Percentiles rank a stretch among this genome's conserved stretches.
Conservation (phyloP, 2,797 vertebrate species). For the Ctenopoma kingsleyae region DNA sequence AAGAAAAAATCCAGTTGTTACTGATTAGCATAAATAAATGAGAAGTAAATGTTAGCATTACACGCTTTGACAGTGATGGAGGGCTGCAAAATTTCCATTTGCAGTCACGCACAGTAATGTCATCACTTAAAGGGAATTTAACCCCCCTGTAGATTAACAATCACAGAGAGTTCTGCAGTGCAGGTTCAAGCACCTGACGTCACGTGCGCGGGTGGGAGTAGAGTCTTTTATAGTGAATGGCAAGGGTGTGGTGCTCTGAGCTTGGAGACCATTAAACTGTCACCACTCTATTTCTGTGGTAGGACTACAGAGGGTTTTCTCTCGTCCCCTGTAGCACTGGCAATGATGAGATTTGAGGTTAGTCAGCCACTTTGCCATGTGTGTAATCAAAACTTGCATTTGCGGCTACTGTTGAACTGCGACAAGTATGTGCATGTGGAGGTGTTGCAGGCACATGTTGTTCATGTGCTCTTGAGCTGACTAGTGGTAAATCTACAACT, state of each 20-base stretch:
- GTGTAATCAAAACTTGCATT: slow-evolving; percentile 65
- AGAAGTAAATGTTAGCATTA: slow-evolving; percentile 67
- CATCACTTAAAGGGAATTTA: slow-evolving; percentile 63
- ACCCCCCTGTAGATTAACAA: slow-evolving; percentile 62
- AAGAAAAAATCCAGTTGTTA: slow-evolving; percentile 54
- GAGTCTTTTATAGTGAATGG: slow-evolving; percentile 74
- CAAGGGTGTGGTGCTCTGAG: slow-evolving; percentile 75
- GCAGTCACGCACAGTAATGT: slow-evolving; percentile 72
- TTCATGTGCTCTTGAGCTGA: slow-evolving; percentile 14
- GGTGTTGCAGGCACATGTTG: slow-evolving; percentile 25
- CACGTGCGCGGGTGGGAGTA: slow-evolving; percentile 61
- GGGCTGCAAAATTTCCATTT: slow-evolving; percentile 60
- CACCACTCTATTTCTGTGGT: slow-evolving; percentile 77
- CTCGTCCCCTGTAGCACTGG: slow-evolving; percentile 51
- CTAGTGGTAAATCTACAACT: slow-evolving; percentile 46
- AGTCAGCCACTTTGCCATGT: slow-evolving; percentile 51
- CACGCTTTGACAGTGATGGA: slow-evolving; percentile 54
- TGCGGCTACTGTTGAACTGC: slow-evolving; percentile 63
- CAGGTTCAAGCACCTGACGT: slow-evolving; percentile 77
- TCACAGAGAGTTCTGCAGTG: slow-evolving; percentile 57
- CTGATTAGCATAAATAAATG: slow-evolving; percentile 79
- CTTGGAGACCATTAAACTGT: slow-evolving; percentile 80
- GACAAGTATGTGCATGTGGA: slow-evolving; percentile 35
- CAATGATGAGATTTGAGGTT: slow-evolving; percentile 70
- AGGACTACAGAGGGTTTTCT: slow-evolving; percentile 62